Evolutionary conservation across 2,888 invertebrate genomes (phyloP).

Genomic region (Muscina levida): DNA sequence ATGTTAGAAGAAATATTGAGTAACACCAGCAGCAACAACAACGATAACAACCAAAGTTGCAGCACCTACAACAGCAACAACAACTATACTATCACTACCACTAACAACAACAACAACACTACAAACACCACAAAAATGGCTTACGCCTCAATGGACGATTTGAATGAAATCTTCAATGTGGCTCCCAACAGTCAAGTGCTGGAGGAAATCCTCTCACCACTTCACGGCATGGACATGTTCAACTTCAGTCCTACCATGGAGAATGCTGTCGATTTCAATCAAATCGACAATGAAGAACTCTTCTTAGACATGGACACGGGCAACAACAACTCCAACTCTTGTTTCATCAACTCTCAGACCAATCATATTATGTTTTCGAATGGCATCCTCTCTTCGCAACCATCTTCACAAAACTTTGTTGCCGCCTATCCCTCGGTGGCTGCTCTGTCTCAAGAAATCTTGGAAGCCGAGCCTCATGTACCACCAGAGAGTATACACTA

Average conservation of each 20-base stretch:
- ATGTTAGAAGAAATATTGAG: slow-evolving; percentile 58
- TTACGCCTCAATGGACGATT: slow-evolving; percentile 39
- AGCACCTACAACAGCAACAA: slow-evolving; percentile 56
- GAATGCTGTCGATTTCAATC: slow-evolving; percentile 65
- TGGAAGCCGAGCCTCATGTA: slow-evolving; percentile 58
- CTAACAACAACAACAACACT: slow-evolving; percentile 60
- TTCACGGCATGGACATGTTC: slow-evolving; percentile 52
- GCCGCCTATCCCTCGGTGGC: slow-evolving; percentile 8
- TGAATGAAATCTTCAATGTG: slow-evolving; percentile 60
- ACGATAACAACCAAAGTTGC: slow-evolving; percentile 48
- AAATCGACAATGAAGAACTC: slow-evolving; percentile 43
- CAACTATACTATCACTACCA: slow-evolving; percentile 39
- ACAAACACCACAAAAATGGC: slow-evolving; percentile 12
- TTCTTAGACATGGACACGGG: neutral
- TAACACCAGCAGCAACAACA: slow-evolving; percentile 60
- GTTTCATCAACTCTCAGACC: slow-evolving; percentile 46
- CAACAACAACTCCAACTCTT: neutral
- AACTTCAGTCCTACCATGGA: slow-evolving; percentile 49
- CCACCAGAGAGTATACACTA: slow-evolving; percentile 35
- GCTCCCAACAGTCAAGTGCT: slow-evolving; percentile 63
- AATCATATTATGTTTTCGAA: slow-evolving; percentile 52
- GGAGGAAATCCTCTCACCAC: neutral
- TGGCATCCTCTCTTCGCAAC: neutral
- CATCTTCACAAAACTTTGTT: slow-evolving; percentile 48
- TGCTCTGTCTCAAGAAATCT: slow-evolving; percentile 46